Conservation (phyloP, 2,797 vertebrate genomes). For the Sebastes steindachneri region DNA sequence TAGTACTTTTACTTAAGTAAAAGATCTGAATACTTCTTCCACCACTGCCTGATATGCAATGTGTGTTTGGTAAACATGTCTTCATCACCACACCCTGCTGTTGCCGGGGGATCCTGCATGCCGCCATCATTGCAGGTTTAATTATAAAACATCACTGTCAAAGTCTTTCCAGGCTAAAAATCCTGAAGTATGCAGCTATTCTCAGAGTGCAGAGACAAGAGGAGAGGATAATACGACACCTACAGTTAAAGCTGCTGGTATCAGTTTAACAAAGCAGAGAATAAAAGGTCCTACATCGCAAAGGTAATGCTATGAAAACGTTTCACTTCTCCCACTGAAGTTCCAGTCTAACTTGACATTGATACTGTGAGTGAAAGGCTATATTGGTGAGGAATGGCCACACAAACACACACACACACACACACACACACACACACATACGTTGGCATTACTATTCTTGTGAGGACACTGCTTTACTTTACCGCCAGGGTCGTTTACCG, state of each 20-base stretch:
- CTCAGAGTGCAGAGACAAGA: conserved; percentile 29
- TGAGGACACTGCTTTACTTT: background rate
- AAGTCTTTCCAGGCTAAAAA: conserved; percentile 36
- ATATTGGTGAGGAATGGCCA: conserved; percentile 11
- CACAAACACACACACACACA: conserved; percentile 8
- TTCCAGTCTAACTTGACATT: conserved; percentile 6
- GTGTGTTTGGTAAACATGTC: background rate
- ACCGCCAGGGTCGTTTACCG: background rate
- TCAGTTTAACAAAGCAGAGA: conserved; percentile 10
- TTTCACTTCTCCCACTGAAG: conserved; percentile 16
- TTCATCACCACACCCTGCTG: conserved; percentile 31
- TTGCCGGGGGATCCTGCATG: conserved; percentile 38
- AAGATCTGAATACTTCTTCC: background rate
- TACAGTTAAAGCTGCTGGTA: background rate
- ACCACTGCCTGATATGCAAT: background rate
- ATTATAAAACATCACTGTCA: conserved; percentile 70
- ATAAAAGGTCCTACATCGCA: background rate
- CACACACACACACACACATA: background rate
- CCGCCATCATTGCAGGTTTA: conserved; percentile 55
- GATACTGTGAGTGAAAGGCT: conserved; percentile 38
- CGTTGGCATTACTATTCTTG: background rate
- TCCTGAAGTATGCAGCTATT: conserved; percentile 65
- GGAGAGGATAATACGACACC: conserved; percentile 14
- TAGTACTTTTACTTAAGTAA: background rate
- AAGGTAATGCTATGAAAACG: background rate